phyloP scores from a whole-genome alignment of 2,113 vertebrate genomes.

The Ammodytes marinus region DNA sequence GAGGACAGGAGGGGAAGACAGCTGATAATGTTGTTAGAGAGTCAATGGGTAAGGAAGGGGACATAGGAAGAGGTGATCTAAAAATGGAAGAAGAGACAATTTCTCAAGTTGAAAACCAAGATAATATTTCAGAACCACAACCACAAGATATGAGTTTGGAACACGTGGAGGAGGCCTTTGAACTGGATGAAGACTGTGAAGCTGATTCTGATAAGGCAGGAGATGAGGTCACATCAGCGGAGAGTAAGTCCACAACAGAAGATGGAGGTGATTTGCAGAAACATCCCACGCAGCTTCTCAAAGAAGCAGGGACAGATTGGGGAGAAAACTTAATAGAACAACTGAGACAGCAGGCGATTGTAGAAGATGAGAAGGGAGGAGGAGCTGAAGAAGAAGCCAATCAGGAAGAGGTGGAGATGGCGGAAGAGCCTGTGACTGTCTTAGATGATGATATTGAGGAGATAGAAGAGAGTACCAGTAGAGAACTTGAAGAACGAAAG shows the following conservation, averaged over 20 bases:
- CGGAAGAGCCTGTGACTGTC: conserved; percentile 61
- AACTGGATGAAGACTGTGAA: neutral
- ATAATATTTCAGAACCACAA: neutral
- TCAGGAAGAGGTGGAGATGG: conserved; percentile 36
- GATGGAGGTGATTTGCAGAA: conserved; percentile 3
- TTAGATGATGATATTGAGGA: conserved; percentile 53
- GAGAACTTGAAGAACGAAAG: neutral
- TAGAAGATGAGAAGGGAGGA: neutral
- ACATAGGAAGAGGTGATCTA: neutral
- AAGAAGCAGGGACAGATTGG: neutral
- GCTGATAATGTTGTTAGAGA: conserved; percentile 5
- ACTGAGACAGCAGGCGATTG: neutral
- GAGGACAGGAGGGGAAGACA: neutral
- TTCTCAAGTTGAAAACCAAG: neutral
- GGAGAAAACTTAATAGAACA: neutral
- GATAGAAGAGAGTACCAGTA: neutral
- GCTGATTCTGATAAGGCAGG: neutral
- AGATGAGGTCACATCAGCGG: neutral
- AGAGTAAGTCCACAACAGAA: neutral
- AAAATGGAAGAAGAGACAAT: conserved; percentile 27
- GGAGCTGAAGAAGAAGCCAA: neutral
- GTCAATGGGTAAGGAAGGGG: conserved; percentile 18
- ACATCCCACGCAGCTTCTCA: neutral
- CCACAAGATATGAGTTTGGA: conserved; percentile 18
- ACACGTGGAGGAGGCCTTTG: conserved; percentile 26